These are phyloP conservation scores for Coelopa pilipes DNA, from an alignment of 2,888 invertebrate species.

Conservation along the genomic window DNA sequence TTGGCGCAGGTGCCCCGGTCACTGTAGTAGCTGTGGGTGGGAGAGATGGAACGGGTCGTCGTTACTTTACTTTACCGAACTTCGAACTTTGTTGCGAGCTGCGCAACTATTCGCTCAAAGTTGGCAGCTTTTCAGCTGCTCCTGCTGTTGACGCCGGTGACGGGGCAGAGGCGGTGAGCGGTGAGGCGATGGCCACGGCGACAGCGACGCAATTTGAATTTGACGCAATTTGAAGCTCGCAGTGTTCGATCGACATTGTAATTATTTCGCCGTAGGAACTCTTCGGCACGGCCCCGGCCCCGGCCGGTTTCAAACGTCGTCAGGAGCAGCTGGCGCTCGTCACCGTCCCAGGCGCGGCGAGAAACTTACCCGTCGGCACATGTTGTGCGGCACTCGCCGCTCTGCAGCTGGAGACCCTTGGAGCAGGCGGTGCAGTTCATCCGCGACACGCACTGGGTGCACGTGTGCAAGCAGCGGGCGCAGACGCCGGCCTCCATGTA, in stretches of 20 bases:
- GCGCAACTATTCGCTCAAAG: slow-evolving; percentile 12
- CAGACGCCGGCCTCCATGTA: slow-evolving; percentile 80
- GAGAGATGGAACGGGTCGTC: neutral
- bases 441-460: slow-evolving; percentile 80
- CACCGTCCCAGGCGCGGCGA: neutral
- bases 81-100: neutral
- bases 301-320: slow-evolving; percentile 2
- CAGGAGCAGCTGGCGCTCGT: neutral
- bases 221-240: neutral
- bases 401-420: slow-evolving; percentile 81
- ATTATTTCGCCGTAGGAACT: neutral
- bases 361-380: slow-evolving; percentile 76
- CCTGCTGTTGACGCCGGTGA: neutral
- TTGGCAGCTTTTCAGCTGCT: slow-evolving; percentile 3
- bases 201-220: neutral
- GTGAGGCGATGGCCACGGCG: neutral
- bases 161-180: neutral
- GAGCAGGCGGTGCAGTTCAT: slow-evolving; percentile 84
- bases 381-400: slow-evolving; percentile 83
- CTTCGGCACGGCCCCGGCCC: too few species aligned
- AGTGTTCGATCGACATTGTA: neutral
- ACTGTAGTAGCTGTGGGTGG: slow-evolving; percentile 79
- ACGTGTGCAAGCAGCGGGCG: slow-evolving; percentile 82
- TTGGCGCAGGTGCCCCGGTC: slow-evolving; percentile 84
- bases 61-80: too few species aligned